Base-by-base conservation (phyloP, 2,888 invertebrate species). In the Sericinus montela region DNA sequence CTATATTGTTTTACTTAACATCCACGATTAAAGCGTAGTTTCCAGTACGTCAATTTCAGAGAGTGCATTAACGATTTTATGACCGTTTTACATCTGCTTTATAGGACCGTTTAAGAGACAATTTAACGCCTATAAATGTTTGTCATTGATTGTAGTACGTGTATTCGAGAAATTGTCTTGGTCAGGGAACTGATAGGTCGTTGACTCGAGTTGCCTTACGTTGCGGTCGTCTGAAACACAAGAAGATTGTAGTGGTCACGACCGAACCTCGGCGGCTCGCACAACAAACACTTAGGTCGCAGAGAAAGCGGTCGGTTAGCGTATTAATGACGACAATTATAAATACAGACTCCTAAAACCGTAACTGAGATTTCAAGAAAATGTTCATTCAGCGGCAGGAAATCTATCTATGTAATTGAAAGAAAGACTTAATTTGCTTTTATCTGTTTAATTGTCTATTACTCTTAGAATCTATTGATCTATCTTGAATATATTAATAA, bases 151-250 rank as follows among this genome's bases (percentile, higher is more conserved):
- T 76, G 54, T 58, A 45, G 43, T 57, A 50, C 51, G 49, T 57
- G 54, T 54, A 56, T 63, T 71, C 66, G 73, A 77, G 75, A 75
- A 72, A 75, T 73, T 72, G 72, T 78, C 67, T 70, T 73, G 70
- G 68, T 64, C 69, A 72, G 70, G 74, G 72, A 66, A 65, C 65
- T 68, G 63, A 60, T 64, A 65, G 82, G 79, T 83, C 82, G 69
- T 68, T 76, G 81, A 78, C 83, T 74, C 71, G 59, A 63, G 67
- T 60, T 69, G 71, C 60, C 61, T 63, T 65, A 63, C 61, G 64
- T 55, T 82, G 82, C 71, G 84, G 80, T 82, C 69, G 68, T 62
- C 75, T 80, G 83, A 78, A 85, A 84, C 68, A 74, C 72, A 77
- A 83, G 80, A 80, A 74, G 73, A 73, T 63, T 63, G 59, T 62